Evolutionary conservation across 2,888 invertebrate species (phyloP).

Genomic region (Monoplex corrugatus): DNA sequence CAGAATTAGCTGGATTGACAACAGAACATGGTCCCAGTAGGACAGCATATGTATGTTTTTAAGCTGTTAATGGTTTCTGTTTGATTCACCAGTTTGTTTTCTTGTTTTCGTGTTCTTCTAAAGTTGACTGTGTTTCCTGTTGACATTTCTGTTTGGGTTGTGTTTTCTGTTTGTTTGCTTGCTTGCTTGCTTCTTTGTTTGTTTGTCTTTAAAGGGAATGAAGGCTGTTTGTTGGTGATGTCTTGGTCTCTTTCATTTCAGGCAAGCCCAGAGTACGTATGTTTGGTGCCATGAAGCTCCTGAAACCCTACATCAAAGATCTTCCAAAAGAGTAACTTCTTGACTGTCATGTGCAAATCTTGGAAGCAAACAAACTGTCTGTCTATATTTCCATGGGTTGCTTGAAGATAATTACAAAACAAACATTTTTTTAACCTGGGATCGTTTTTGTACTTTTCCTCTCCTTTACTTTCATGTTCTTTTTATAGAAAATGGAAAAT

Average conservation of each 20-base stretch:
- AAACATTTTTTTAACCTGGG: no score
- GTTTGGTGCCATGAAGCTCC: conserved; percentile 98
- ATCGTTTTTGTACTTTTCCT: no score
- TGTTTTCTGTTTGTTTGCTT: background rate
- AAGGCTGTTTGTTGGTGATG: background rate
- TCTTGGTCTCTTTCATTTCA: conserved; percentile 66
- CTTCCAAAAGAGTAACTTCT: conserved; percentile 68
- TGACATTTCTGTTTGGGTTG: no score
- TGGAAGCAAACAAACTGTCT: no score
- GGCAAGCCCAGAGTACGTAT: conserved; percentile 93
- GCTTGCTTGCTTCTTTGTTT: background rate
- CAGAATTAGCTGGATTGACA: no score
- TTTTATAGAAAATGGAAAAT: no score
- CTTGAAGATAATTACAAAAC: no score
- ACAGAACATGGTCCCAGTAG: background rate
- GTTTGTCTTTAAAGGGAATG: background rate
- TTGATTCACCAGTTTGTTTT: background rate
- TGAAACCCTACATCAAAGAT: conserved; percentile 91
- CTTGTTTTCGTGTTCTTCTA: background rate
- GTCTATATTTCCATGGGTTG: no score
- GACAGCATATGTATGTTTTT: background rate
- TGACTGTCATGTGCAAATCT: background rate
- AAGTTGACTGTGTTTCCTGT: no score
- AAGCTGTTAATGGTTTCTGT: background rate
- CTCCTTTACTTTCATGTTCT: no score